Conservation (phyloP, 2,113 vertebrate genomes). For the Mesembrinibis cayennensis region DNA sequence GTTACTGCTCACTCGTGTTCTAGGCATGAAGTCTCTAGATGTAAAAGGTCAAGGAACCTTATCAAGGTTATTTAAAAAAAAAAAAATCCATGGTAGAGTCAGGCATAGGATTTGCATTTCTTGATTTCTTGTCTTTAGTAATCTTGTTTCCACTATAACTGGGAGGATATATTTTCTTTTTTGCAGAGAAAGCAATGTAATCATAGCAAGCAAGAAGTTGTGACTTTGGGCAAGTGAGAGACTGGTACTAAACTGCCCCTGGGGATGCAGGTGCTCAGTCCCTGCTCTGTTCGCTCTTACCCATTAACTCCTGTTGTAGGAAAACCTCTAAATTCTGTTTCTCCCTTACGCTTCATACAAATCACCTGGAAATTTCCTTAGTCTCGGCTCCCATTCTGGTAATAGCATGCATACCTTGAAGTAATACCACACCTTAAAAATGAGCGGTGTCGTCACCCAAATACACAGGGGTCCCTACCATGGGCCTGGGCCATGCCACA, state of each 20-base stretch:
- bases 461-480: neutral
- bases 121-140: neutral
- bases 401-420: neutral
- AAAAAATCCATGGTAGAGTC: neutral
- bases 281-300: neutral
- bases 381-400: neutral
- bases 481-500: too few relatives aligned
- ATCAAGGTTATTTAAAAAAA: neutral
- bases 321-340: neutral
- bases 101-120: neutral
- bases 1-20: neutral
- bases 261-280: neutral
- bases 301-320: neutral
- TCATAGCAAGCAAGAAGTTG: neutral
- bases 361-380: neutral
- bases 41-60: neutral
- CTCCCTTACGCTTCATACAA: neutral
- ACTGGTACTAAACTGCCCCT: neutral
- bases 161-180: neutral
- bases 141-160: neutral
- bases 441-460: neutral
- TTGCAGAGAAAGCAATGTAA: neutral
- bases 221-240: neutral
- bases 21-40: neutral
- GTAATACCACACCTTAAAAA: neutral